Evolutionary conservation across 2,888 invertebrate genomes (phyloP), one percentile per base, ranked within the genome.

Genomic region (Danaus chrysippus): DNA sequence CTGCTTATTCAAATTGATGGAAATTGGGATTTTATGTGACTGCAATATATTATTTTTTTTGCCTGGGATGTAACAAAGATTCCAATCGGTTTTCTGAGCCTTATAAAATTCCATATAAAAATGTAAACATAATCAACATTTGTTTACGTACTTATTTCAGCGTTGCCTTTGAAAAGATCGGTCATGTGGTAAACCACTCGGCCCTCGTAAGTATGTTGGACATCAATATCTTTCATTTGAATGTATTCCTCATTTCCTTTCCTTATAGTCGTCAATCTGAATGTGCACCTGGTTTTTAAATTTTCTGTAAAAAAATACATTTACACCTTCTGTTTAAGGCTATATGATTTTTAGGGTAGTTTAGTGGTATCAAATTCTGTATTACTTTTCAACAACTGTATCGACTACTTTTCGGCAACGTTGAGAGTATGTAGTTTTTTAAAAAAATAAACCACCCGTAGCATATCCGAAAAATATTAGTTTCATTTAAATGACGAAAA

Each of bases 111-210:
- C 23, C 23, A 34, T 34, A 34, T 34, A 5, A 5, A 34, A 34
- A 34, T 34, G 23, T 6, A 58, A 41, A 34, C 11, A 54, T 42
- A 19, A 41, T 3, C 34, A 56, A 53, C 10, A 13, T 9, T n/a
- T 3, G 23, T 57, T 8, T 59, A 75, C 86, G 81, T 75, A 86
- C 86, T 85, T 52, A 85, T 77, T 68, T 74, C 76, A 10, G 80
- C 77, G 59, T 73, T 86, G 52, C 76, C 76, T 68, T 74, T 82
- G 60, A 86, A 78, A 1, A 86, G 74, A 62, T 86, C 83, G 5
- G 82, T 81, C 69, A 86, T 73, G 10, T 68, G 69, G 64, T 82
- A 87, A n/a, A 63, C 70, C 3, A 86, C 82, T 61, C 73, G 75
- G 1, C 84, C 86, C 11, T 82, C 81, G 62, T 75, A 87, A 19